Base-by-base conservation (phyloP, 2,113 vertebrate genomes). In the Silurus glanis region DNA sequence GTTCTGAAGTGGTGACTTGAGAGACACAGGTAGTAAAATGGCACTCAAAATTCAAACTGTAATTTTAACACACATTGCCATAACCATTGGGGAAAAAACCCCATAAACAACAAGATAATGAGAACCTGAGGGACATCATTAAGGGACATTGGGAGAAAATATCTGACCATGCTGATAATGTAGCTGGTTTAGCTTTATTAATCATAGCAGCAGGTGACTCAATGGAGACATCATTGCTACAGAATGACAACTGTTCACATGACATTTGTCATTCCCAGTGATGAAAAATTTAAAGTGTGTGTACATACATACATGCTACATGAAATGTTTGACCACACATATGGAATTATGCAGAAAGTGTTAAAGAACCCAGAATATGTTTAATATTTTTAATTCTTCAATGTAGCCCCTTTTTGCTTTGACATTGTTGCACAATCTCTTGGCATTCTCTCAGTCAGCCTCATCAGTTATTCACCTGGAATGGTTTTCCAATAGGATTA, bases 101-200 rank as follows among this genome's bases (percentile, higher is more conserved):
- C 1, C 13, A 25, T 13, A 25, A 12, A 5, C 28, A 71, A 71
- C 7, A 47, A 49, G 9, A 12, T 51, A 12, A 75, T 75, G 47
- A n/a, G 47, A n/a, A 75, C 9, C n/a, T 0, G 47, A 75, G 49
- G 47, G 72, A 53, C 47, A 1, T 75, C 72, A 75, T 75, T 53
- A 51, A 75, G 72, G 72, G 72, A 75, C 21, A 13, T n/a, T 53
- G 49, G 37, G 37, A 37, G 37, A 37, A 21, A 53, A 53, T 49
- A 45, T 19, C 45, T 74, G 71, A 5, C 17, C 37, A 49, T 10
- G 71, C 71, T 47, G 45, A 49, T 74, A 7, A 66, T 25, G 4
- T 16, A 5, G 69, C 71, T 49, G 71, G 69, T 74, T 74, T 49
- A 74, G 71, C 69, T 72, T 72, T 72, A 72, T 72, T 72, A 47